Evolutionary conservation across 2,888 invertebrate genomes (phyloP).

Genomic region (Syritta pipiens): DNA sequence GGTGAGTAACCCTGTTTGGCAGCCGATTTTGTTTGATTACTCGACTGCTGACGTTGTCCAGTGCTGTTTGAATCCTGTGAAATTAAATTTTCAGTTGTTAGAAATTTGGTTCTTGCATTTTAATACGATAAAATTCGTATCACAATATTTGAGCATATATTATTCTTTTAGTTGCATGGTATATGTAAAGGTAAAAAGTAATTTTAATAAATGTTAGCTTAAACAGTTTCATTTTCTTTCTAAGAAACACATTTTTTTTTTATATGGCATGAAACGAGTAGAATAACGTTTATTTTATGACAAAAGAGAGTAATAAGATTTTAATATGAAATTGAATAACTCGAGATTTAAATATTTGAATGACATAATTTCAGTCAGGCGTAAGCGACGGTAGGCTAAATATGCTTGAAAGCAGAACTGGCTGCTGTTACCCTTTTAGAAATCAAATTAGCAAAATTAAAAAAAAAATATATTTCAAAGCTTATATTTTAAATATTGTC

Average conservation of each 20-base stretch:
- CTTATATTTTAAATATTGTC: too few relatives aligned
- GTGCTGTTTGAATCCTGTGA: constrained; percentile 79
- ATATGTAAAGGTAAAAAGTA: not conserved
- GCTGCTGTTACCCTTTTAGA: too few relatives aligned
- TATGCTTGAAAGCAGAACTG: too few relatives aligned
- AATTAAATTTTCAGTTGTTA: not conserved
- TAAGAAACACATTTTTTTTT: not conserved
- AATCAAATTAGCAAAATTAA: too few relatives aligned
- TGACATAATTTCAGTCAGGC: too few relatives aligned
- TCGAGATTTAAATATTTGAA: too few relatives aligned
- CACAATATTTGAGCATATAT: constrained; percentile 6
- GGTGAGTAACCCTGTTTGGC: constrained; percentile 79
- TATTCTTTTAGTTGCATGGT: constrained; percentile 53
- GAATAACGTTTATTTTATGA: too few relatives aligned
- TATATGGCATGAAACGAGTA: constrained; percentile 1
- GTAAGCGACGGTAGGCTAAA: too few relatives aligned
- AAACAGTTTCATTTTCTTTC: constrained; percentile 14
- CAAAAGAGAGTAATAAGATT: too few relatives aligned
- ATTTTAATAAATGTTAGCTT: constrained; percentile 8
- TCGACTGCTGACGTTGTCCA: constrained; percentile 79
- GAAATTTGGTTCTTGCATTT: not conserved
- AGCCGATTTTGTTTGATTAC: constrained; percentile 79
- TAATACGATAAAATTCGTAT: not conserved
- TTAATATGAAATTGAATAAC: too few relatives aligned
- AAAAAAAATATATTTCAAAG: too few relatives aligned